Base-by-base conservation (phyloP, 1,140 invertebrate genomes). In the Leptinotarsa defecta region DNA sequence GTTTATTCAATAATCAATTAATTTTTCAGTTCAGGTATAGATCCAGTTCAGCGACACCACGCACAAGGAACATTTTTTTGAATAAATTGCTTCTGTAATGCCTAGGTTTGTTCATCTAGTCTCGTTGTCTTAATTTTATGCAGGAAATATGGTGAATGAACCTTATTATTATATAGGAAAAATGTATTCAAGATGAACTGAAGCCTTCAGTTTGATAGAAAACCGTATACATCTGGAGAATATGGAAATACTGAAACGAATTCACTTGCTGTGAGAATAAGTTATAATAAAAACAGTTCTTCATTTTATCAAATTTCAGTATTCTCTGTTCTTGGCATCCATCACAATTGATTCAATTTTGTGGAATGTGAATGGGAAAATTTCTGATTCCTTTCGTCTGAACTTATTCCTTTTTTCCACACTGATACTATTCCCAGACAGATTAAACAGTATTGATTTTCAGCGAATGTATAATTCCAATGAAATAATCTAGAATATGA, bases 341-440 rank as follows among this genome's bases (percentile, higher is more conserved):
- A 57, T 57, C 52, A 57, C 52, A 57, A 57, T 57, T 57, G 52
- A 57, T 57, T 57, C 52, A 57, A 57, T 57, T 57, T 57, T 57
- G 4, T 57, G n/a, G 52, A 57, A 57, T 57, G 52, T 57, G 52
- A 57, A 57, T 57, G 15, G 52, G 3, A 57, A 57, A 57, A 13
- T 57, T 57, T 57, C 52, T 57, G 52, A 57, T 13, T 57, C 13
- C 52, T 57, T 57, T 19, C 52, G 2, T 57, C 15, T n/a, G n/a
- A 19, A 57, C 17, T n/a, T 57, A 57, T 57, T 57, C 52, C 15
- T 57, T 57, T 57, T 57, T 57, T 57, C 52, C 52, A 17, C 52
- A 19, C 52, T 19, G 52, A 19, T 57, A 57, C 15, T 15, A 57
- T 57, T 57, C n/a, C 52, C 52, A 57, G 52, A 57, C 52, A 57